Percentiles rank a stretch among this genome's conserved stretches.
These are phyloP conservation scores for Diloba caeruleocephala DNA, from an alignment of 2,888 invertebrate species.

Conservation along the genomic window DNA sequence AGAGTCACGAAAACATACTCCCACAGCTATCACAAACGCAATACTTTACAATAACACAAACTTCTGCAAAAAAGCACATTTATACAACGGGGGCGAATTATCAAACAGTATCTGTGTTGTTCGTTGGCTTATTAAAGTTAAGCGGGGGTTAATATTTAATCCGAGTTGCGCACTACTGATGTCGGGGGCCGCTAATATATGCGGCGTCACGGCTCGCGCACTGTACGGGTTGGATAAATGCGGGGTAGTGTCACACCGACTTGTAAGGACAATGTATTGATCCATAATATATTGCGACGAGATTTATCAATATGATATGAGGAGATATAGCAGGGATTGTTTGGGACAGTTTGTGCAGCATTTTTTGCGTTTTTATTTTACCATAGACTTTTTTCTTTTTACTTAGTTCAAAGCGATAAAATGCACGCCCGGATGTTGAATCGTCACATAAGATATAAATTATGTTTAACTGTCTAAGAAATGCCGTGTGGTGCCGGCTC, in stretches of 20 bases:
- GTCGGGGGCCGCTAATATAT: conserved; percentile 66
- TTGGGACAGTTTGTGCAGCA: too few species aligned
- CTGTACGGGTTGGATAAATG: conserved; percentile 57
- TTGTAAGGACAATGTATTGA: conserved; percentile 20
- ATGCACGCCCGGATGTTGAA: too few species aligned
- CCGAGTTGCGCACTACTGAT: conserved; percentile 62
- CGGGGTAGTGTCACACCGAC: conserved; percentile 43
- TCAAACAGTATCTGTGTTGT: conserved; percentile 63
- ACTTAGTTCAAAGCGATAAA: too few species aligned
- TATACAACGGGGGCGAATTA: conserved; percentile 56
- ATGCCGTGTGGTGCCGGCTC: too few species aligned
- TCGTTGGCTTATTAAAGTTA: conserved; percentile 71
- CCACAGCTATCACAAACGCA: neutral
- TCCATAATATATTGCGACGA: too few species aligned
- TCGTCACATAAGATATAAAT: too few species aligned
- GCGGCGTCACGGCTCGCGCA: conserved; percentile 64
- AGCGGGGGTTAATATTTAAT: conserved; percentile 70
- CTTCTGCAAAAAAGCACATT: conserved; percentile 37
- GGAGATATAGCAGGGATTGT: neutral
- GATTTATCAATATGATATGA: too few species aligned
- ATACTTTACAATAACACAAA: conserved; percentile 18
- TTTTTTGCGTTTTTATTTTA: too few species aligned
- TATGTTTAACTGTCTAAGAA: too few species aligned
- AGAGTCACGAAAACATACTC: too few species aligned
- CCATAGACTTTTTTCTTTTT: too few species aligned